Percentiles rank a stretch among this genome's conserved stretches.
Evolutionary conservation across 2,888 invertebrate species (phyloP).

Genomic region (Mythimna pallens): DNA sequence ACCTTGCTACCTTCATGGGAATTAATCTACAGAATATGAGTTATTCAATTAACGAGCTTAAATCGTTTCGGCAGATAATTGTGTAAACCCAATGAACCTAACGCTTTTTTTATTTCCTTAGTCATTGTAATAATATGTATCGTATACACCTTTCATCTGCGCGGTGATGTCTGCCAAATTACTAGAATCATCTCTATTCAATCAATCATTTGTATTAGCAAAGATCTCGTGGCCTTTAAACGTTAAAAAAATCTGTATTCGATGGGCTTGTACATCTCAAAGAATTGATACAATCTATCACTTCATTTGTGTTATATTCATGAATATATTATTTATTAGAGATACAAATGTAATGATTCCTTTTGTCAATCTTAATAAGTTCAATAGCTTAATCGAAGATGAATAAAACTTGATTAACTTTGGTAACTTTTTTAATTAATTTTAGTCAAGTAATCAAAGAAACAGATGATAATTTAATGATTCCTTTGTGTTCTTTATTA

Average conservation of each 20-base stretch:
- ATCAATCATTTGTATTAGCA: slow-evolving; percentile 28
- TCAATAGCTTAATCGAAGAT: slow-evolving; percentile 48
- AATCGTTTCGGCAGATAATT: slow-evolving; percentile 33
- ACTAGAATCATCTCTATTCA: slow-evolving; percentile 30
- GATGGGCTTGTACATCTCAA: slow-evolving; percentile 17
- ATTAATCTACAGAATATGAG: slow-evolving; percentile 21
- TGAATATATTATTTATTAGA: slow-evolving; percentile 27
- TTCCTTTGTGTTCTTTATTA: slow-evolving; percentile 38
- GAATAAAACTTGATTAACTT: slow-evolving; percentile 54
- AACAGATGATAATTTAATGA: slow-evolving; percentile 12
- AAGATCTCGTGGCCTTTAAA: slow-evolving; percentile 18
- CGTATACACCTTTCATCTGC: slow-evolving; percentile 6
- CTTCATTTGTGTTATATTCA: slow-evolving; percentile 22
- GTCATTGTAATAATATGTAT: slow-evolving; percentile 3
- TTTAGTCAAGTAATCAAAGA: slow-evolving; percentile 50
- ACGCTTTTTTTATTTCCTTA: slow-evolving; percentile 19
- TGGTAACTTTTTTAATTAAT: slow-evolving; percentile 49
- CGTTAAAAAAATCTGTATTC: slow-evolving; percentile 24
- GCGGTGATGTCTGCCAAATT: slow-evolving; percentile 19
- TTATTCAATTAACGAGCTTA: slow-evolving; percentile 41
- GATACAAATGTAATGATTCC: slow-evolving; percentile 36
- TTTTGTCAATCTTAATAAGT: slow-evolving; percentile 52
- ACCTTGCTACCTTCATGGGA: slow-evolving; percentile 57
- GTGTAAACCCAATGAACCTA: slow-evolving; percentile 15
- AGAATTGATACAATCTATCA: slow-evolving; percentile 13